These are phyloP conservation scores for Ceratothoa steindachneri DNA, from an alignment of 2,888 invertebrate species.

Conservation along the genomic window DNA sequence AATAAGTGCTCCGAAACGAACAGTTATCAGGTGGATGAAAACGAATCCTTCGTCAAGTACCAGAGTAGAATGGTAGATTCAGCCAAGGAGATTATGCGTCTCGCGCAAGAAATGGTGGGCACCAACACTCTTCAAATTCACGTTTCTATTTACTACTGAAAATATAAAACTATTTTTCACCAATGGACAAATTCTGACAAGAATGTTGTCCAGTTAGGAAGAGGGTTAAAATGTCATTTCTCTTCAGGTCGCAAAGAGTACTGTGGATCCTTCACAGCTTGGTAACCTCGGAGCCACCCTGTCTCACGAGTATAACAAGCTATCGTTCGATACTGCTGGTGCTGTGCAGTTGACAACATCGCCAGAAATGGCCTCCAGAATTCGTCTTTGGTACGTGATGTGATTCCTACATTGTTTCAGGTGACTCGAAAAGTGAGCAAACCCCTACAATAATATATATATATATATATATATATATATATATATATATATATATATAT, in stretches of 20 bases:
- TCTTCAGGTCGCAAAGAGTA: constrained; percentile 64
- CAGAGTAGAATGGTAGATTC: constrained; percentile 94
- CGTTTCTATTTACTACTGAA: neutral
- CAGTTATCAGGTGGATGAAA: constrained; percentile 19
- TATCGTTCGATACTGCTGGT: constrained; percentile 83
- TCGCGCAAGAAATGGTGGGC: constrained; percentile 85
- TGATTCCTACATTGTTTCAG: too few relatives aligned
- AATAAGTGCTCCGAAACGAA: constrained; percentile 55
- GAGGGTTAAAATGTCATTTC: neutral
- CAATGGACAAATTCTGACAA: too few relatives aligned
- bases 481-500: neutral
- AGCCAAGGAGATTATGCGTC: constrained; percentile 86
- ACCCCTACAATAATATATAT: too few relatives aligned
- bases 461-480: neutral
- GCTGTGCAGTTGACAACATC: constrained; percentile 88
- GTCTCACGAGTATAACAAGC: constrained; percentile 76
- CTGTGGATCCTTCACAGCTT: constrained; percentile 69
- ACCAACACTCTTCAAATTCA: neutral
- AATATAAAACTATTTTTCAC: too few relatives aligned
- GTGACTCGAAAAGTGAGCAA: too few relatives aligned
- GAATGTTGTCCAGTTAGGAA: too few relatives aligned
- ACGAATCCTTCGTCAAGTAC: constrained; percentile 78
- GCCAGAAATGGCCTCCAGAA: constrained; percentile 75
- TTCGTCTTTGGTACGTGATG: constrained; percentile 54
- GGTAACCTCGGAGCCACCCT: constrained; percentile 81